A percentile compares a stretch with the other conserved stretches of the same genome.
phyloP scores from a whole-genome alignment of 2,888 invertebrate genomes.

The Philereme transversata region DNA sequence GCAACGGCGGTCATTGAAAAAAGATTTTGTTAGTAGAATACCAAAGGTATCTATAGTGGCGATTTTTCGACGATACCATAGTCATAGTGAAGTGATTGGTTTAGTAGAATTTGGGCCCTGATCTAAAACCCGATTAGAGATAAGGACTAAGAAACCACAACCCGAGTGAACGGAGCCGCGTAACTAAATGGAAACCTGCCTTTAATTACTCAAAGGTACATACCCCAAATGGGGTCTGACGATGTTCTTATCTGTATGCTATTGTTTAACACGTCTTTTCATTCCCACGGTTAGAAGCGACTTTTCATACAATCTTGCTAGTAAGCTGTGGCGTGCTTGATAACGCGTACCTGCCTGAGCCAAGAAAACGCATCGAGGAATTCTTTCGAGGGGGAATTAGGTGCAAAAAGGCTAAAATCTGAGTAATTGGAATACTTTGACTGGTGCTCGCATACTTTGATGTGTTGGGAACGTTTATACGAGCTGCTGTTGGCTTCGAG shows the following conservation, averaged over 20 bases:
- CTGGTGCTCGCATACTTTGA: constrained; percentile 27
- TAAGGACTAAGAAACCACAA: constrained; percentile 31
- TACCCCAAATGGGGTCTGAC: constrained; percentile 76
- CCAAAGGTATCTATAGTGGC: too few relatives aligned
- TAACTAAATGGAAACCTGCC: constrained; percentile 61
- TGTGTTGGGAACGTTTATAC: constrained; percentile 25
- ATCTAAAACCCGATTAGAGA: constrained; percentile 19
- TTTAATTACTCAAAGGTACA: constrained; percentile 68
- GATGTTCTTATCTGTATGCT: constrained; percentile 74
- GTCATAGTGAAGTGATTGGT: too few relatives aligned
- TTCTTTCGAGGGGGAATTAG: constrained; percentile 43
- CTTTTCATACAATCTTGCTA: constrained; percentile 11
- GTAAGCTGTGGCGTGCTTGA: constrained; percentile 60
- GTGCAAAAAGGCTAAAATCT: constrained; percentile 44
- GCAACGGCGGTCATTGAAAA: too few relatives aligned
- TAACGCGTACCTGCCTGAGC: constrained; percentile 64
- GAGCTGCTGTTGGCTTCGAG: constrained; percentile 1
- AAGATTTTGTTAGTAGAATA: too few relatives aligned
- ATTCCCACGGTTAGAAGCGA: constrained; percentile 74
- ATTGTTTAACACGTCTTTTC: constrained; percentile 82
- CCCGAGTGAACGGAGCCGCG: constrained; percentile 31
- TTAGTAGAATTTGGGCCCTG: too few relatives aligned
- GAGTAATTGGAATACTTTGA: constrained; percentile 41
- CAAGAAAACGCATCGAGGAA: constrained; percentile 51
- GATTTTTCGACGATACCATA: too few relatives aligned